Conservation (phyloP, 1,140 invertebrate genomes). For the Lepidostoma basale region DNA sequence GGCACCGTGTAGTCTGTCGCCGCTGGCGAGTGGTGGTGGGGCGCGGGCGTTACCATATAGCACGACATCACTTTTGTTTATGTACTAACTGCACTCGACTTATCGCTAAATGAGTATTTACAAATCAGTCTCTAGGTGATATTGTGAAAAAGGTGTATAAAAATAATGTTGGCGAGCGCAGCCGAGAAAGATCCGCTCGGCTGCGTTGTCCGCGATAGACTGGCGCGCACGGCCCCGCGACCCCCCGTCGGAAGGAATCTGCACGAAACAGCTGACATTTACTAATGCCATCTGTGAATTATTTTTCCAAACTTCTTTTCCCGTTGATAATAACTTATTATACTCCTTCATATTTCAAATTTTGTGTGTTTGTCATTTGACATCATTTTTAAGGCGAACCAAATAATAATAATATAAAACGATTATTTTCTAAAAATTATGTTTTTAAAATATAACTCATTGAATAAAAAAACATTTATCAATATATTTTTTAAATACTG, state of each 20-base stretch:
- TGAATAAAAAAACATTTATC: too few species aligned
- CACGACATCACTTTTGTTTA: slow-evolving; percentile 31
- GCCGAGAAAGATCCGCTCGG: slow-evolving; percentile 28
- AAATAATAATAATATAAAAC: too few species aligned
- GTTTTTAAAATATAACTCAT: too few species aligned
- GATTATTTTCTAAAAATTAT: too few species aligned
- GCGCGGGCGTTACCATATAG: slow-evolving; percentile 21
- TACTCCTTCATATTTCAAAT: too few species aligned
- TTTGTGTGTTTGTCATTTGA: too few species aligned
- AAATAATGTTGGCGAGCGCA: slow-evolving; percentile 22
- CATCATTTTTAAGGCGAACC: too few species aligned
- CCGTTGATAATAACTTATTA: too few species aligned
- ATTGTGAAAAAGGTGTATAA: slow-evolving; percentile 34
- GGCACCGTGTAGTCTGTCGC: slow-evolving; percentile 71
- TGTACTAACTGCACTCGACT: slow-evolving; percentile 16
- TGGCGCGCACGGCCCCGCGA: not conserved
- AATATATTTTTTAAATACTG: too few species aligned
- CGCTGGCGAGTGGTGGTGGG: slow-evolving; percentile 43
- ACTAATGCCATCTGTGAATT: slow-evolving; percentile 6
- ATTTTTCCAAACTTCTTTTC: too few species aligned
- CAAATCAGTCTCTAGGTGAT: slow-evolving; percentile 38
- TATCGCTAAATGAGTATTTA: slow-evolving; percentile 31
- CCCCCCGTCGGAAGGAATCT: not conserved
- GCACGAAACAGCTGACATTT: slow-evolving; percentile 2
- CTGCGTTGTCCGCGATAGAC: slow-evolving; percentile 30